phyloP scores from a whole-genome alignment of 1,140 invertebrate genomes.

The Mesaphorura yosii region DNA sequence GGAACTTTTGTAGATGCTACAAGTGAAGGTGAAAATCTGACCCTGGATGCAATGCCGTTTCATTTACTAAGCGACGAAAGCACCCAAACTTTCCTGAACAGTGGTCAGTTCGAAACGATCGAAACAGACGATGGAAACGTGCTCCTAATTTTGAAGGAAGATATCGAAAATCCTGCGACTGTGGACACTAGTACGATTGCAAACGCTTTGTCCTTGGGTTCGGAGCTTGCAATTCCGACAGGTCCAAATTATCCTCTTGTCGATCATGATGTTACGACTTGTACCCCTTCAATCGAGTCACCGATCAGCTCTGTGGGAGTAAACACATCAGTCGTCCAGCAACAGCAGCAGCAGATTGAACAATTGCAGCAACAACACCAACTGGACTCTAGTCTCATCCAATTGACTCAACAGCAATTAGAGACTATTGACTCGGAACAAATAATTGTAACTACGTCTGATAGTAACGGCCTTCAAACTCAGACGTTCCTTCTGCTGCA shows the following conservation, averaged over 20 bases:
- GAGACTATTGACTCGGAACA: no score
- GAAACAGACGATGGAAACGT: background rate
- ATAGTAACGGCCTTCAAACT: no score
- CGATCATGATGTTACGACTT: background rate
- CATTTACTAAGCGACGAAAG: no score
- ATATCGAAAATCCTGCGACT: background rate
- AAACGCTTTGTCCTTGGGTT: background rate
- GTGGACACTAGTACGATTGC: background rate
- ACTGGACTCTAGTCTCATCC: background rate
- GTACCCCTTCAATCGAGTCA: background rate
- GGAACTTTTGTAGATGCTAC: no score
- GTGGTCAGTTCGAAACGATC: no score
- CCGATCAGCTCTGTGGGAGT: background rate
- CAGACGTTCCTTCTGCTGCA: background rate
- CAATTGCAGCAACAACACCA: background rate
- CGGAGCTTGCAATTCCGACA: background rate
- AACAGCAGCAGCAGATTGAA: background rate
- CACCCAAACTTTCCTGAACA: no score
- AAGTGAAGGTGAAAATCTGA: no score
- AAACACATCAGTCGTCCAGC: background rate
- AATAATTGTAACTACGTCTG: no score
- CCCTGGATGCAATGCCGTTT: no score
- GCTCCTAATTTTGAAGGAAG: background rate
- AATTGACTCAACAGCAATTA: background rate
- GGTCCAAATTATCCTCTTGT: constrained; percentile 6